Evolutionary conservation across 1,140 invertebrate species (phyloP), one percentile per base, ranked within the genome.

Genomic region (Watersipora subatra): DNA sequence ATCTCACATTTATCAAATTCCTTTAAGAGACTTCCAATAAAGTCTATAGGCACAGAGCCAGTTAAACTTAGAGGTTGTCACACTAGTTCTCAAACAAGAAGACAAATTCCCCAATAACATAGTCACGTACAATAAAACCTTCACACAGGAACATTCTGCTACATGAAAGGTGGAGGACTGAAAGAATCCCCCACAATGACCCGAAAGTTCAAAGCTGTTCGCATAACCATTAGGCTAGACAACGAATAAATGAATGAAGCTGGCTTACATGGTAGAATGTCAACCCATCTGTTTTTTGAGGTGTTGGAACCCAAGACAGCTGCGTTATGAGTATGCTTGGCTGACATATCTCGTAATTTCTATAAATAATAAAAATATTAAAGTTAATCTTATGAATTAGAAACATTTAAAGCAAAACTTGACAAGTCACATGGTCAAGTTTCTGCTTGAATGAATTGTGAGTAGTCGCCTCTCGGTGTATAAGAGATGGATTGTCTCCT

Each of bases 201-300:
- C n/a, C 22, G 22, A 7, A 12, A 22, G 7, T 59, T 28, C 17
- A 22, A 59, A 22, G 22, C 7, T 7, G 7, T 7, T 59, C 7
- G 7, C 58, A 22, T 7, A 12, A n/a, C n/a, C n/a, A n/a, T n/a
- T n/a, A n/a, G n/a, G n/a, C n/a, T n/a, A n/a, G n/a, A n/a, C n/a
- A n/a, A n/a, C n/a, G n/a, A n/a, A n/a, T n/a, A n/a, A n/a, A n/a
- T n/a, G n/a, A n/a, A n/a, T n/a, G n/a, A n/a, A n/a, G n/a, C 27
- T 28, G 17, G 22, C 58, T 67, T 72, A 72, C 70, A 72, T 28
- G 70, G 70, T 29, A 69, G 67, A 34, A 72, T 71, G 55, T 72
- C 70, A 27, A 71, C 62, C 67, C 68, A 72, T 56, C 70, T 25
- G 30, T 72, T 72, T 61, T 72, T 72, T 30, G 22, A 57, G 63